Base-by-base conservation (phyloP, 2,888 invertebrate species). In the Drosophila melanosoma region DNA sequence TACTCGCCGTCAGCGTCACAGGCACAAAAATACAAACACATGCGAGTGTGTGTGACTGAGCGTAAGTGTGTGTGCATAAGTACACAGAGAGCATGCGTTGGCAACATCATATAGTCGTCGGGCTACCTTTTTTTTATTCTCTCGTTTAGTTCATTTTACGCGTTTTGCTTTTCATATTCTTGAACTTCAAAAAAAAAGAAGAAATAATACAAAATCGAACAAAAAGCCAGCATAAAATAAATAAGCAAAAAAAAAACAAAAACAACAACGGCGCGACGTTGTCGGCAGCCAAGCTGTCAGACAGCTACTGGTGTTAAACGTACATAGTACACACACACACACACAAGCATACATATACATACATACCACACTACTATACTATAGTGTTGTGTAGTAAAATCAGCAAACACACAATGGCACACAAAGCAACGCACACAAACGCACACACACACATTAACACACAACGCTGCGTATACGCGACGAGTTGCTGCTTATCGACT, bases 261-360 rank as follows among this genome's bases (percentile, higher is more conserved):
- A 72, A 74, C 67, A 69, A 72, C 68, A 59, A 40, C 74, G 67
- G 52, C 71, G 64, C 66, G 57, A 51, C 78, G 74, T 52, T 70
- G 86, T 80, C 87, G 82, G 74, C 83, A 85, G 88, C 79, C 87
- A 90, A 90, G 90, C 90, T 76, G 85, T 90, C 90, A 87, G 90
- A 85, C 86, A 90, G 86, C 86, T 87, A 87, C 86, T 90, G 86
- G 86, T 87, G 90, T 87, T 87, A 81, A 87, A 77, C 86, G 90
- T 90, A 85, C 83, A 85, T 69, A 76, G 67, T 81, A 80, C 58
- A 63, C 54, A 67, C 59, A 35, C 36, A 36, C 36, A 36, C 36
- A 36, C 36, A 20, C 15, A 20, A 0, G 8, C 4, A 23, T 8
- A 45, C 4, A 4, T 20, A 23, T 15, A 15, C 52, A 51, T 20